phyloP scores from a whole-genome alignment of 2,888 invertebrate species.

The Tipula confusa region DNA sequence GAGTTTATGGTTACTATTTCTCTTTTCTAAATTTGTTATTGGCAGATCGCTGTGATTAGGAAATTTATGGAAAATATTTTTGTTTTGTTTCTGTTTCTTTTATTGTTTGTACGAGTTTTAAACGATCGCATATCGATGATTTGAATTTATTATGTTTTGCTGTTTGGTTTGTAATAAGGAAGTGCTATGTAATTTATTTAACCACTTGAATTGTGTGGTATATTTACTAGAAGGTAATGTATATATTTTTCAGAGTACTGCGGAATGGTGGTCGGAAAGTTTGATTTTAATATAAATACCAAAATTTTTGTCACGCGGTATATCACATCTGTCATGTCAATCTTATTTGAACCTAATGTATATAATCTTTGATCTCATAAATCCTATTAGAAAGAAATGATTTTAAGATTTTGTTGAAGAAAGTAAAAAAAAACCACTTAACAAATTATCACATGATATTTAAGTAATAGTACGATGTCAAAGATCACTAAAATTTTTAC shows the following conservation, averaged over 20 bases:
- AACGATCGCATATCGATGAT: not conserved
- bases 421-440: not conserved
- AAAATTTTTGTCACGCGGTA: too few relatives aligned
- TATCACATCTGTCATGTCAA: too few relatives aligned
- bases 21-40: not conserved
- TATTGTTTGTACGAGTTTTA: not conserved
- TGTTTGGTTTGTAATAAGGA: not conserved
- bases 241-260: not conserved
- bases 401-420: not conserved
- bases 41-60: slow-evolving; percentile 4
- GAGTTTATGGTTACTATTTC: not conserved
- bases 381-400: not conserved
- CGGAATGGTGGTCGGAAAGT: not conserved
- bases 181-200: not conserved
- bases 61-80: slow-evolving; percentile 3
- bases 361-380: not conserved
- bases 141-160: not conserved
- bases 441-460: not conserved
- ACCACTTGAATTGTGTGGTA: not conserved
- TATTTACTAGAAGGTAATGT: not conserved
- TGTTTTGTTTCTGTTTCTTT: not conserved
- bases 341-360: too few relatives aligned
- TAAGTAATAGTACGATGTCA: not conserved
- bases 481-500: not conserved
- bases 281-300: too few relatives aligned